Conservation (phyloP, 1,140 invertebrate species). For the Teleogryllus occipitalis region DNA sequence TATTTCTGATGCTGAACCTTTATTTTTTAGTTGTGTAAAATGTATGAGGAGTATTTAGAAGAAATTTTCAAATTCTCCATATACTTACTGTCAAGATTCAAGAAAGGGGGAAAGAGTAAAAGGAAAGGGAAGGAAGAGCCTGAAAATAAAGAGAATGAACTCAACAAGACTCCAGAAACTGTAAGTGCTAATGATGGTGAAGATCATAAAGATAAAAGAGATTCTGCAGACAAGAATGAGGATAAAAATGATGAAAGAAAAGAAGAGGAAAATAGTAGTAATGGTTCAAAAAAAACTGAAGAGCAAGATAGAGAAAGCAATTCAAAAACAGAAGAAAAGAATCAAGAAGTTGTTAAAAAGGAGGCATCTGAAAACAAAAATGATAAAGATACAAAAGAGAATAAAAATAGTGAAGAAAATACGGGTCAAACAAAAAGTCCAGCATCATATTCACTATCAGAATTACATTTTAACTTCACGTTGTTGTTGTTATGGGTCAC, state of each 20-base stretch:
- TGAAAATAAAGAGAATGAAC: neutral
- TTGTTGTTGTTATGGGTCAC: conserved; percentile 7
- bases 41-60: conserved; percentile 20
- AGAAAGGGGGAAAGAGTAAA: neutral
- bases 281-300: neutral
- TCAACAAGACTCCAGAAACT: neutral
- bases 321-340: neutral
- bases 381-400: neutral
- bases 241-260: neutral
- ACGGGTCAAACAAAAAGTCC: neutral
- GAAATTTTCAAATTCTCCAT: conserved; percentile 18
- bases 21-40: conserved; percentile 16
- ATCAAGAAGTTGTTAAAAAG: neutral
- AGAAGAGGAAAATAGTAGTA: neutral
- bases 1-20: neutral
- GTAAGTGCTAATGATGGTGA: neutral
- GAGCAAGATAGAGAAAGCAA: neutral
- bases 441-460: conserved; percentile 6
- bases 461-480: conserved; percentile 18
- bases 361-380: neutral
- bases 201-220: neutral
- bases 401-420: neutral
- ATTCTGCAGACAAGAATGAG: neutral
- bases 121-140: neutral
- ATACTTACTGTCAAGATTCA: conserved; percentile 8